These are phyloP conservation scores for Pseudolycoriella hygida DNA, from an alignment of 2,888 invertebrate genomes.

Conservation along the genomic window DNA sequence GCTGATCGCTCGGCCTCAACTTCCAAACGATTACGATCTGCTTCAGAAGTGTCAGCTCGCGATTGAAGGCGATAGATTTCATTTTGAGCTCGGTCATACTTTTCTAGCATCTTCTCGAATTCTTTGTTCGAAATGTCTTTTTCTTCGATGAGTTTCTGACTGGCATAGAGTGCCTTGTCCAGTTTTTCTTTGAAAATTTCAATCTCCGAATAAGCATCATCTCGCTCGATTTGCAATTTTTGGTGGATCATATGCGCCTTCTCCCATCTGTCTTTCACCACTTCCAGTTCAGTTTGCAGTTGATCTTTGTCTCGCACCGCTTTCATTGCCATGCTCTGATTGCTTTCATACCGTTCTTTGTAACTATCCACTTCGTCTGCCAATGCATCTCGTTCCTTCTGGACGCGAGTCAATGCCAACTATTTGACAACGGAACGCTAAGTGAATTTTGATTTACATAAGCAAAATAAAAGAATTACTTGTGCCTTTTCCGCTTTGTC, in stretches of 20 bases:
- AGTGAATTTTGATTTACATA: background rate
- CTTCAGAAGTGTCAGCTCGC: constrained; percentile 71
- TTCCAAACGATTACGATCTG: constrained; percentile 71
- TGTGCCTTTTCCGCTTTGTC: constrained; percentile 83
- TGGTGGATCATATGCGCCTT: constrained; percentile 70
- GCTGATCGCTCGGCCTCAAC: constrained; percentile 75
- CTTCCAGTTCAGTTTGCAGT: constrained; percentile 67
- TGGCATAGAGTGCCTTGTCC: constrained; percentile 67
- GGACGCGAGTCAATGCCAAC: constrained; percentile 62
- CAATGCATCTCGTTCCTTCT: constrained; percentile 74
- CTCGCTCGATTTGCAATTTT: constrained; percentile 71
- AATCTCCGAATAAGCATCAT: constrained; percentile 69
- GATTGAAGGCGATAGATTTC: constrained; percentile 79
- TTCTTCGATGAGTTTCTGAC: constrained; percentile 73
- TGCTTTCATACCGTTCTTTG: constrained; percentile 65
- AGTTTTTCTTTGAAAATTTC: constrained; percentile 78
- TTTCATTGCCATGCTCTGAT: constrained; percentile 64
- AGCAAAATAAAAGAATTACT: constrained; percentile 32
- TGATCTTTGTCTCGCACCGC: constrained; percentile 73
- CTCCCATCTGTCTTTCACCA: constrained; percentile 75
- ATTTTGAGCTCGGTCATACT: constrained; percentile 81
- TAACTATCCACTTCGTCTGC: constrained; percentile 65
- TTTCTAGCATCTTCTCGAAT: constrained; percentile 81
- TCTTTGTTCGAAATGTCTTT: constrained; percentile 78
- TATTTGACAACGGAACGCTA: constrained; percentile 21